Evolutionary conservation across 2,797 vertebrate species (phyloP).

Genomic region (Kryptolebias ocellatus): DNA sequence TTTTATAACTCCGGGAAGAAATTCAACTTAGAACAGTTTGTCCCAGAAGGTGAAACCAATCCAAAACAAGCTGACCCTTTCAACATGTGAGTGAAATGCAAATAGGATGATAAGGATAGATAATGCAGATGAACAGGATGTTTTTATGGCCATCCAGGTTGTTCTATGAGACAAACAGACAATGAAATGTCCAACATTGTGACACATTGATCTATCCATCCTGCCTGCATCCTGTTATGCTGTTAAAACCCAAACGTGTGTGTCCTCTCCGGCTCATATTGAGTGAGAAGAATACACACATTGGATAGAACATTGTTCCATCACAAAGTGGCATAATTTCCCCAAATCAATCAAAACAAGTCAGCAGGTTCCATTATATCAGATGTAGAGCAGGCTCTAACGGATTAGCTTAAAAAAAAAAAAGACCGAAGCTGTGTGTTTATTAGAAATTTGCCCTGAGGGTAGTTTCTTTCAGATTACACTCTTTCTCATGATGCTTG

Average conservation of each 20-base stretch:
- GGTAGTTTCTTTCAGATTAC: constrained; percentile 31
- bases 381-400: constrained; percentile 15
- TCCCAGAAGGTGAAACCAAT: background rate
- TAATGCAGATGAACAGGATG: constrained; percentile 3
- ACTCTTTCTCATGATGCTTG: constrained; percentile 5
- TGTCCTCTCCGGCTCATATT: background rate
- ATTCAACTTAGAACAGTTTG: background rate
- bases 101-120: background rate
- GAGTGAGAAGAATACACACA: background rate
- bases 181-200: constrained; percentile 6
- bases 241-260: constrained; percentile 22
- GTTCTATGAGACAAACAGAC: background rate
- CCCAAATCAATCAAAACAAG: constrained; percentile 34
- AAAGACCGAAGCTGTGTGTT: constrained; percentile 12
- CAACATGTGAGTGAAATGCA: background rate
- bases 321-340: constrained; percentile 11
- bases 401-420: constrained; percentile 36
- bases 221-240: constrained; percentile 1
- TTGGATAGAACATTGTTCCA: constrained; percentile 1
- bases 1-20: background rate
- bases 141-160: background rate
- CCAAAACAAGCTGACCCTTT: background rate
- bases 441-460: constrained; percentile 33
- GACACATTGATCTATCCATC: constrained; percentile 7
- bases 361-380: constrained; percentile 24